These are phyloP conservation scores for Heloderma charlesbogerti DNA, from an alignment of 2,113 vertebrate genomes.

Conservation along the genomic window DNA sequence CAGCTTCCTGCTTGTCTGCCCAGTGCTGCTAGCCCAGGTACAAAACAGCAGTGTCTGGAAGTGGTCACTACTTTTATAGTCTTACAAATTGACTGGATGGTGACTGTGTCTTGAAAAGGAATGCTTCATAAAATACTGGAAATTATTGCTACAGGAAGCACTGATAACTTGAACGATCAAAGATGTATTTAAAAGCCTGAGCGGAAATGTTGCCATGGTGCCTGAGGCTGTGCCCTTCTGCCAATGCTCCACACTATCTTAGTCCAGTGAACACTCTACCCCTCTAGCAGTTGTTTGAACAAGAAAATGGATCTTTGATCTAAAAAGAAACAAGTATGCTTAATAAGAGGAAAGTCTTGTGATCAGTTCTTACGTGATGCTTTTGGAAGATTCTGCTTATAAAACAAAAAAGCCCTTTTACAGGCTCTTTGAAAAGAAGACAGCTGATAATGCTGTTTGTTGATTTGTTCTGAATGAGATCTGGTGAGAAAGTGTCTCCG, in stretches of 20 bases:
- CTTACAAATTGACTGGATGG: slow-evolving; percentile 33
- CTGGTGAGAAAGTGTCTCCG: slow-evolving; percentile 58
- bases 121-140: background rate
- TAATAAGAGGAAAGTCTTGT: slow-evolving; percentile 33
- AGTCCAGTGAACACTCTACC: background rate
- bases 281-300: background rate
- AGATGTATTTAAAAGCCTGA: slow-evolving; percentile 41
- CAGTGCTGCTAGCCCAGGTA: background rate
- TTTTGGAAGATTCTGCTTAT: slow-evolving; percentile 53
- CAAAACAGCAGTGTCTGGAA: slow-evolving; percentile 29
- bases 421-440: slow-evolving; percentile 52
- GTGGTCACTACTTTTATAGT: slow-evolving; percentile 30
- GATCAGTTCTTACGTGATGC: slow-evolving; percentile 30
- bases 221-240: background rate
- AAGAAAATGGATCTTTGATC: slow-evolving; percentile 22
- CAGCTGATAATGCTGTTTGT: slow-evolving; percentile 13
- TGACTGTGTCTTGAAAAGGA: slow-evolving; percentile 21
- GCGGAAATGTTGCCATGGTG: slow-evolving; percentile 1
- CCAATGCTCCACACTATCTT: background rate
- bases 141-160: background rate
- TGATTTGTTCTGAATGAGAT: slow-evolving; percentile 32
- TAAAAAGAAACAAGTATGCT: slow-evolving; percentile 35
- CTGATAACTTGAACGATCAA: slow-evolving; percentile 33
- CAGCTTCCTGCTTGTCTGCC: background rate
- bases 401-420: slow-evolving; percentile 64